These are phyloP conservation scores for Plutella xylostella DNA, from an alignment of 2,888 invertebrate species.

Conservation along the genomic window DNA sequence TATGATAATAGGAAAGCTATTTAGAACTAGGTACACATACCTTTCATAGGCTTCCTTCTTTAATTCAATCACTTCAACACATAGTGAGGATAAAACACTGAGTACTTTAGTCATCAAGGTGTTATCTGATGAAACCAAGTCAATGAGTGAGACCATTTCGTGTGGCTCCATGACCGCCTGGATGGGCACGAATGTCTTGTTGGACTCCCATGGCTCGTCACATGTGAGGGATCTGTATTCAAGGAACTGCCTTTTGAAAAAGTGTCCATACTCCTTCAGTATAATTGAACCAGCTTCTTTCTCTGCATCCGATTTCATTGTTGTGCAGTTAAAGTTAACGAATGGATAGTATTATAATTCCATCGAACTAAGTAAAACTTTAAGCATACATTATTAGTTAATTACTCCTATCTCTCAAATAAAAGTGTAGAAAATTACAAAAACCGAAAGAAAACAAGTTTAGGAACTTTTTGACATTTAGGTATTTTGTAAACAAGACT, in stretches of 20 bases:
- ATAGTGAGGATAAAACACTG: slow-evolving; percentile 81
- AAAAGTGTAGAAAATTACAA: no score
- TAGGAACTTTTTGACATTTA: no score
- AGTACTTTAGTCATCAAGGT: slow-evolving; percentile 83
- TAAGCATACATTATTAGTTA: no score
- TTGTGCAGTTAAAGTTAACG: no score
- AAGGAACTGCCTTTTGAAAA: slow-evolving; percentile 54
- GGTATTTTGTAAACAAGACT: no score
- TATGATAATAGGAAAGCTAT: not conserved
- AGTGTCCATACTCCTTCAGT: slow-evolving; percentile 52
- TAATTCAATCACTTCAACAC: slow-evolving; percentile 79
- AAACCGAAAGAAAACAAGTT: no score
- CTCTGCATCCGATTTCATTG: slow-evolving; percentile 42
- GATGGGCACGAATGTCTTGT: slow-evolving; percentile 46
- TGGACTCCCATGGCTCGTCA: slow-evolving; percentile 34
- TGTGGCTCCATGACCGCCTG: slow-evolving; percentile 49
- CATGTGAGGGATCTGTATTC: slow-evolving; percentile 32
- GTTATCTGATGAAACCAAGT: slow-evolving; percentile 85
- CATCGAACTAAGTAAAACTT: no score
- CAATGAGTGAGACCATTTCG: slow-evolving; percentile 75
- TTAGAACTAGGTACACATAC: no score
- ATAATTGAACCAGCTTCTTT: slow-evolving; percentile 52
- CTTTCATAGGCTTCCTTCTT: slow-evolving; percentile 74
- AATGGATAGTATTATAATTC: no score
- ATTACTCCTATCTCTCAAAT: no score